phyloP scores from a whole-genome alignment of 1,140 invertebrate species.

The Whitmania pigra region DNA sequence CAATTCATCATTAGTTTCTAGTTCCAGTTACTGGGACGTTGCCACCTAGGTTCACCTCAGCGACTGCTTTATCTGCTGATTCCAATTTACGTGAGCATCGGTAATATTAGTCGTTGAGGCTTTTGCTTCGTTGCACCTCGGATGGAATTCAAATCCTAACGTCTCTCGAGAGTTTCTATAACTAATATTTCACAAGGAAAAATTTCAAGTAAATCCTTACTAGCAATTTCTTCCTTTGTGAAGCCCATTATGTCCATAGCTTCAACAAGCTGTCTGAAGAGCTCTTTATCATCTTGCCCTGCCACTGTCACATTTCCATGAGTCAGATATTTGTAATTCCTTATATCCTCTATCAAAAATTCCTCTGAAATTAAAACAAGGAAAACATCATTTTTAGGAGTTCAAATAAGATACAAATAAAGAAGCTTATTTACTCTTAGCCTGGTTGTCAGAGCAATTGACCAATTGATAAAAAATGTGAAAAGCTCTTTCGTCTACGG shows the following conservation, averaged over 20 bases:
- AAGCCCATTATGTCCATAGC: slow-evolving; percentile 99
- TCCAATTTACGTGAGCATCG: too few relatives aligned
- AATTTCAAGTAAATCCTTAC: slow-evolving; percentile 34
- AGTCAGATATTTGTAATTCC: slow-evolving; percentile 81
- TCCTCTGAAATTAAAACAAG: slow-evolving; percentile 52
- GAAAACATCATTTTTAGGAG: too few relatives aligned
- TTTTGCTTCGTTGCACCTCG: too few relatives aligned
- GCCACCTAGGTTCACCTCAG: too few relatives aligned
- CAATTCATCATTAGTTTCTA: too few relatives aligned
- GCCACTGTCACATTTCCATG: slow-evolving; percentile 69
- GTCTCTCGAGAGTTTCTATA: too few relatives aligned
- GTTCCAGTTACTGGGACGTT: too few relatives aligned
- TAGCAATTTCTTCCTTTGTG: slow-evolving; percentile 65
- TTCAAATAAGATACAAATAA: too few relatives aligned
- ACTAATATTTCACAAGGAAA: not conserved
- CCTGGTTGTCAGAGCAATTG: slow-evolving; percentile 26
- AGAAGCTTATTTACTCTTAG: slow-evolving; percentile 1
- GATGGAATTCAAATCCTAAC: too few relatives aligned
- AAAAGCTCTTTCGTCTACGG: slow-evolving; percentile 90
- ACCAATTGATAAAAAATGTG: slow-evolving; percentile 98
- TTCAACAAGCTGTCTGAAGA: slow-evolving; percentile 85
- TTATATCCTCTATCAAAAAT: slow-evolving; percentile 86
- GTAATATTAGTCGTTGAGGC: too few relatives aligned
- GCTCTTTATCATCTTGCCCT: slow-evolving; percentile 82
- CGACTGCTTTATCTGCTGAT: too few relatives aligned